Evolutionary conservation across 2,797 vertebrate species (phyloP).

Genomic region (Malacoctenus gilli): DNA sequence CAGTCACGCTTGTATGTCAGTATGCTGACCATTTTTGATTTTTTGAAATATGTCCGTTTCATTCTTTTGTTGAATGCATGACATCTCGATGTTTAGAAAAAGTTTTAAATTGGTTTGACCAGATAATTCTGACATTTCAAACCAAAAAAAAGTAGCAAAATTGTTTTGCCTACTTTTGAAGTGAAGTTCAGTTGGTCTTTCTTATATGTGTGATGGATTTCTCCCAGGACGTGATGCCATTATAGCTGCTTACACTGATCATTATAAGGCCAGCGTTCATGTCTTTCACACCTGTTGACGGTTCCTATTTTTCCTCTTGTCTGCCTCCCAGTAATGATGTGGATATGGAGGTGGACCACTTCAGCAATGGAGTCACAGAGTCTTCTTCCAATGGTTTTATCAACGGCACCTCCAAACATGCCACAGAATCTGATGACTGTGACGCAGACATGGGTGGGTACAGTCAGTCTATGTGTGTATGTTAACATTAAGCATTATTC

Average conservation of each 20-base stretch:
- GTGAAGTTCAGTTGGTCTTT: too few species aligned
- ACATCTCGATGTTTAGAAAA: too few species aligned
- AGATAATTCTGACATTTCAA: too few species aligned
- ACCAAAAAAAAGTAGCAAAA: too few species aligned
- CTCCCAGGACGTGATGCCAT: not conserved
- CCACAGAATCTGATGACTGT: constrained; percentile 92
- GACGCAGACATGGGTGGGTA: constrained; percentile 96
- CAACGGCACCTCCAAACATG: constrained; percentile 95
- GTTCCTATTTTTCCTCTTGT: not conserved
- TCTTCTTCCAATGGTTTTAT: constrained; percentile 97
- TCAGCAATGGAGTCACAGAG: constrained; percentile 95
- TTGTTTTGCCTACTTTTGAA: too few species aligned
- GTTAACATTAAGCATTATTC: too few species aligned
- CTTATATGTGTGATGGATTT: too few species aligned
- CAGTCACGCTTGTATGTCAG: too few species aligned
- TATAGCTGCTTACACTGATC: not conserved
- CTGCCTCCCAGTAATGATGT: constrained; percentile 85
- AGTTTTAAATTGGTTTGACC: too few species aligned
- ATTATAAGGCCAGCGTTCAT: not conserved
- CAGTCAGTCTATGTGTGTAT: not conserved
- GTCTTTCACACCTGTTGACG: not conserved
- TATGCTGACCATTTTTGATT: too few species aligned
- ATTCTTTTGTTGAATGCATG: too few species aligned
- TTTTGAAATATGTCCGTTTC: too few species aligned
- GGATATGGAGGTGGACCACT: constrained; percentile 99